Conservation (phyloP, 2,888 invertebrate species). For the Ceriagrion tenellum region DNA sequence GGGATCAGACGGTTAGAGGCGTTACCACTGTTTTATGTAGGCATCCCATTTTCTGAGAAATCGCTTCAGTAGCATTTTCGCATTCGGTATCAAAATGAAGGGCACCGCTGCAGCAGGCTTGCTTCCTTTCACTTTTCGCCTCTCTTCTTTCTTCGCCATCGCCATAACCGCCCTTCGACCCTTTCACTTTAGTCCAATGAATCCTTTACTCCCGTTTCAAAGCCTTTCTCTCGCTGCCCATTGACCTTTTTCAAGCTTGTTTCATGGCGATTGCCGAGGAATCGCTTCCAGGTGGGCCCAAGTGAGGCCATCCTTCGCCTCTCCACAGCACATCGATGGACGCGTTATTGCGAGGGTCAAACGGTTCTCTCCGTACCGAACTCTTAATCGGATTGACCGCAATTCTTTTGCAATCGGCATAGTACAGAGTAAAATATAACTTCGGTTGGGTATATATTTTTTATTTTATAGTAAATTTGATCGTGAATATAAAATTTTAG, state of each 20-base stretch:
- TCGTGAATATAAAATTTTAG: no score
- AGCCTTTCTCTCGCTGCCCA: background rate
- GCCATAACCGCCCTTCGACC: background rate
- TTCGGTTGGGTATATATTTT: no score
- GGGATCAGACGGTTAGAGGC: background rate
- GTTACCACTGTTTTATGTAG: background rate
- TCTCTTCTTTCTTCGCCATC: background rate
- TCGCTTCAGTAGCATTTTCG: background rate
- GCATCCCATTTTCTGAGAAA: background rate
- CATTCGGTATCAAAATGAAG: background rate
- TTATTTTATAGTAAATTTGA: no score
- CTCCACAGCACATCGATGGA: background rate
- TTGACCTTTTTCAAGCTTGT: background rate
- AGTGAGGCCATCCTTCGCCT: background rate
- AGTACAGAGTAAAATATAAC: no score
- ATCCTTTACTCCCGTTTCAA: conserved; percentile 13
- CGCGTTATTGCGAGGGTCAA: background rate
- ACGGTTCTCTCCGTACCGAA: background rate
- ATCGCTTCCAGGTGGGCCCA: background rate
- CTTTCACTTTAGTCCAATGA: conserved; percentile 22
- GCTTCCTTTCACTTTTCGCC: background rate
- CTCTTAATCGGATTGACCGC: background rate
- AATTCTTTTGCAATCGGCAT: background rate
- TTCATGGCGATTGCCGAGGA: background rate
- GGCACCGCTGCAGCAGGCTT: background rate